Base-by-base conservation (phyloP, 2,113 vertebrate genomes). In the Macrotis lagotis region DNA sequence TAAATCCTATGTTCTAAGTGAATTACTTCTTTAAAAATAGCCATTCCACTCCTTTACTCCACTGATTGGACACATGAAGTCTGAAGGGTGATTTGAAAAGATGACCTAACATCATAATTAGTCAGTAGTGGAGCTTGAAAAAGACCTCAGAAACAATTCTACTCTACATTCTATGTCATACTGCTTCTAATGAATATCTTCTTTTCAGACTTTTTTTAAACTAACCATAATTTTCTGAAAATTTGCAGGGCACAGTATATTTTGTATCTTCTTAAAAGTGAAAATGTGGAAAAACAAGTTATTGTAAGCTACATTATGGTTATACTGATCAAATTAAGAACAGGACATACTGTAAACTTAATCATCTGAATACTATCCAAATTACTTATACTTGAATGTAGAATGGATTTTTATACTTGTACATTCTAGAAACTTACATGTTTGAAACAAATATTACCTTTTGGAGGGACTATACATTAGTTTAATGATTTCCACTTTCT, bases 191-290 rank as follows among this genome's bases (percentile, higher is more conserved):
- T 90, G 26, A 74, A 94, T 94, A 48, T 91, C 25, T 90, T 95
- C 88, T 96, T 53, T 95, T 91, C 51, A 94, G 44, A 44, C n/a
- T 19, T 83, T 83, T 44, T 83, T 83, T 95, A 95, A 95, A 91
- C 0, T 48, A n/a, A 94, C 92, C 91, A 44, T 16, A 92, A 93
- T 89, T 91, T 93, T 93, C 89, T 95, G 89, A 96, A 95, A 95
- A 91, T 3, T 50, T 53, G 91, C 48, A 94, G 24, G 0, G 26
- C 26, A 93, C 12, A 94, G 0, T 90, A 19, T 95, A 94, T 88
- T 91, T 97, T 2, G 91, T 50, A 83, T 83, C 66, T 51, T 22
- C 51, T 93, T 48, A 44, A 93, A 52, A 91, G 7, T 51, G 47
- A 92, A 92, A 91, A 49, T 31, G 24, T 25, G 66, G 26, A 90